These are phyloP conservation scores for Bergia sp. DNA, from an alignment of 92 coral and sea anemone species.

Conservation along the genomic window DNA sequence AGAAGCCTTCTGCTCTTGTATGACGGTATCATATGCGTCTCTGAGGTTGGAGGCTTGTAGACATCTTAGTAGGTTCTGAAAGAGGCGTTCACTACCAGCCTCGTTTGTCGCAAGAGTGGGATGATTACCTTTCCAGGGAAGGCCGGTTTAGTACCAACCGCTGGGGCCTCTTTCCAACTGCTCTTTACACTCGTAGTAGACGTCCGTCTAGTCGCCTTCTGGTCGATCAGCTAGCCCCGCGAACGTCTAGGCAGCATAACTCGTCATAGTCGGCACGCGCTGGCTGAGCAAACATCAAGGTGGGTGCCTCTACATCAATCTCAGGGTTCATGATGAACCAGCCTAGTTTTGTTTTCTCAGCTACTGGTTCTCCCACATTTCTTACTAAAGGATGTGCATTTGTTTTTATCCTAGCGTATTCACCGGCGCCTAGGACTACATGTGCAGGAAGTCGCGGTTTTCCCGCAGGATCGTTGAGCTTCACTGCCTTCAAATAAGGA, in stretches of 20 bases:
- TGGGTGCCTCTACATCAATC: slow-evolving; percentile 11
- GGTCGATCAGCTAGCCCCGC: slow-evolving; percentile 23
- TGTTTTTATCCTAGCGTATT: slow-evolving; percentile 43
- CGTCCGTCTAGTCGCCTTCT: no score
- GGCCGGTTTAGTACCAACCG: no score
- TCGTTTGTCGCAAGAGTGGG: no score
- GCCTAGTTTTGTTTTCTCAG: background rate
- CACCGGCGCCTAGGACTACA: slow-evolving; percentile 30
- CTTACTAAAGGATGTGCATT: slow-evolving; percentile 14
- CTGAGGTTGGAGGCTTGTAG: no score
- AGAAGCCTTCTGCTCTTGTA: no score
- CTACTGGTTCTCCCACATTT: slow-evolving; percentile 33
- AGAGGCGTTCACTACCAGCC: no score
- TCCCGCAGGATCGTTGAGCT: slow-evolving; percentile 8
- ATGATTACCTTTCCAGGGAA: no score
- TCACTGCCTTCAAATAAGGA: background rate
- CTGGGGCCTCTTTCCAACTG: no score
- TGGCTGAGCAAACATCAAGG: slow-evolving; percentile 21
- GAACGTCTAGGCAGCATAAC: slow-evolving; percentile 27
- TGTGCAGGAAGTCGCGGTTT: slow-evolving; percentile 32
- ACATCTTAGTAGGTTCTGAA: no score
- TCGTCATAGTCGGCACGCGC: slow-evolving; percentile 32
- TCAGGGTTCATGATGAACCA: slow-evolving; percentile 36
- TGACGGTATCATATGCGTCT: no score
- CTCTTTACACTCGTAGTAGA: no score